Percentiles rank a stretch among this genome's conserved stretches.
Evolutionary conservation across 2,113 vertebrate genomes (phyloP).

Genomic region (Aythya baeri): DNA sequence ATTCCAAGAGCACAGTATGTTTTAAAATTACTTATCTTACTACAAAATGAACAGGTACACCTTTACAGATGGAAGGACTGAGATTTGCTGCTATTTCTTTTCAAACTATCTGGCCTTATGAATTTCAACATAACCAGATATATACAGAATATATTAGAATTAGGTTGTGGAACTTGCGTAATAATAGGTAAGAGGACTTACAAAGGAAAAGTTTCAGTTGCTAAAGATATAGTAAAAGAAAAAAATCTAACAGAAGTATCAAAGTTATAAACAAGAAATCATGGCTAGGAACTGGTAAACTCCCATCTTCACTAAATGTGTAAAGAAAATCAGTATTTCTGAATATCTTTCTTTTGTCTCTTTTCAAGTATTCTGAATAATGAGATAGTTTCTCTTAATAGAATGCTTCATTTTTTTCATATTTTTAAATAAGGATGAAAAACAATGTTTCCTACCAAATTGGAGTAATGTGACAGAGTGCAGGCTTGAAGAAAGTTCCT

Average conservation of each 20-base stretch:
- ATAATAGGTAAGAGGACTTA: background rate
- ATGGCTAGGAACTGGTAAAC: background rate
- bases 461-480: background rate
- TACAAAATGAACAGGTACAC: background rate
- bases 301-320: background rate
- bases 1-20: background rate
- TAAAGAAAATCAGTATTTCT: background rate
- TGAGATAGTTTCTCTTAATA: background rate
- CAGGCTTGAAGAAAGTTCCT: accelerated
- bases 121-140: background rate
- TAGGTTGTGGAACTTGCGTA: background rate
- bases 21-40: background rate
- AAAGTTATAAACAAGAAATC: background rate
- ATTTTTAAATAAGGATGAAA: background rate
- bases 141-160: background rate
- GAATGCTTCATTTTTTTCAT: background rate
- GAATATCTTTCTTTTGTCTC: background rate
- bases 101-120: background rate
- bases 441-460: background rate
- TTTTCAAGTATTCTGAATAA: background rate
- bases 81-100: background rate
- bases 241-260: background rate
- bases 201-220: background rate
- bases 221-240: background rate
- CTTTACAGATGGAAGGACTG: background rate